Evolutionary conservation across 1,140 invertebrate genomes (phyloP).

Genomic region (Sycophaga agraensis): DNA sequence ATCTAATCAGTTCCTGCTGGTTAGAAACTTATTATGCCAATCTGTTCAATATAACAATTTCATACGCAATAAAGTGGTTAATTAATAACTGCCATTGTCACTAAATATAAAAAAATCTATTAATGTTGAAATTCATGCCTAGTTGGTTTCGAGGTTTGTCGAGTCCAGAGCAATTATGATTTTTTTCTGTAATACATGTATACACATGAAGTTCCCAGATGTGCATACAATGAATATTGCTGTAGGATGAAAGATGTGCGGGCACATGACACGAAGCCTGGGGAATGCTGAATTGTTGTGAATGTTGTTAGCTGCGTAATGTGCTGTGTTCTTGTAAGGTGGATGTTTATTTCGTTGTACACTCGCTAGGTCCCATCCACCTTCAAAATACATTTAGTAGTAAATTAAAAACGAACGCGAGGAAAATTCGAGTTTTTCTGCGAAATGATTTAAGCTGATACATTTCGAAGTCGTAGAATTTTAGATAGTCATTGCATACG

Average conservation of each 20-base stretch:
- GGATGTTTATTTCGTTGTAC: constrained; percentile 26
- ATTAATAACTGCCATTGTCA: constrained; percentile 26
- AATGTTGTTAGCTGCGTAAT: constrained; percentile 42
- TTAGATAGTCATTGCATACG: constrained; percentile 21
- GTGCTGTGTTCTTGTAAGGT: constrained; percentile 27
- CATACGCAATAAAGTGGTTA: constrained; percentile 21
- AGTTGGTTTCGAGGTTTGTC: constrained; percentile 22
- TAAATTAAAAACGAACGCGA: constrained; percentile 7
- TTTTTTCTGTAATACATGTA: constrained; percentile 7
- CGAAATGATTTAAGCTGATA: constrained; percentile 5
- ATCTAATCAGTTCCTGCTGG: not conserved
- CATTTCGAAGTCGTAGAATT: constrained; percentile 12
- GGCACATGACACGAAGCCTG: constrained; percentile 31
- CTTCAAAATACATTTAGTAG: constrained; percentile 13
- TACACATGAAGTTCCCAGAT: constrained; percentile 14
- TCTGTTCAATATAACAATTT: constrained; percentile 21
- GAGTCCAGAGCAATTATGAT: constrained; percentile 18
- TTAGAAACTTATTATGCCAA: constrained; percentile 9
- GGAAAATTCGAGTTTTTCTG: constrained; percentile 9
- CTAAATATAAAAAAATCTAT: constrained; percentile 23
- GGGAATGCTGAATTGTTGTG: constrained; percentile 39
- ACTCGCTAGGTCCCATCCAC: constrained; percentile 22
- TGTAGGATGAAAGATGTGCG: constrained; percentile 27
- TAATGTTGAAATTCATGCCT: constrained; percentile 19
- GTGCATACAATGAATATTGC: constrained; percentile 15